Evolutionary conservation across 2,113 vertebrate species (phyloP), one percentile per base, ranked within the genome.

Genomic region (Proterorhinus semilunaris): DNA sequence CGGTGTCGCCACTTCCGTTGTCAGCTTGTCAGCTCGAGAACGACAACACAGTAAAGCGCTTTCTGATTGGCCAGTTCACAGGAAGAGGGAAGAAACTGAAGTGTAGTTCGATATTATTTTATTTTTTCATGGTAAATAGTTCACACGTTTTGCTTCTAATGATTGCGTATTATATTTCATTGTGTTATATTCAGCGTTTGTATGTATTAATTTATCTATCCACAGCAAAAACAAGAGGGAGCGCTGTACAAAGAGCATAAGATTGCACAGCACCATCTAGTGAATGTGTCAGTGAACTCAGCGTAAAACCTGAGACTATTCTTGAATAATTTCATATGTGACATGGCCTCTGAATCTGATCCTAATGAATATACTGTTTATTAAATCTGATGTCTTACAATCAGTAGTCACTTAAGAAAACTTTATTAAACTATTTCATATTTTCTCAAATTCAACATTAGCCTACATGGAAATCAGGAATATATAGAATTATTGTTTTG

Each of bases 41-140:
- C 74, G 75, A 90, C 88, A 87, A 90, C 90, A 91, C 80, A 82
- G 62, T 49, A 73, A 87, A 82, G 84, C 78, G 36, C 12, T 5
- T 44, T 48, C 9, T 87, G 80, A 93, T 92, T 92, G 92, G 92
- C 70, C 71, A 12, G 5, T 54, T 27, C 8, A 54, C 53, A 16
- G 53, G 53, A 54, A 54, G n/a, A 27, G 17, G 27, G 27, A 8
- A 6, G 52, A 5, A 53, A 17, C 16, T 8, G 51, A 53, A 17
- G 27, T 5, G 4, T 10, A 10, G 2, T 21, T 5, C 6, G 17
- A 27, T 27, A 1, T 10, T 27, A 10, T 55, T 11, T 11, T 6
- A 10, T 55, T 3, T 27, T 53, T 11, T 27, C 6, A 13, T 50
- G 12, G 12, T 50, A 11, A 10, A 10, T 6, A 4, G 27, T 55